Evolutionary conservation across 2,113 vertebrate genomes (phyloP).

Genomic region (Caloenas nicobarica): DNA sequence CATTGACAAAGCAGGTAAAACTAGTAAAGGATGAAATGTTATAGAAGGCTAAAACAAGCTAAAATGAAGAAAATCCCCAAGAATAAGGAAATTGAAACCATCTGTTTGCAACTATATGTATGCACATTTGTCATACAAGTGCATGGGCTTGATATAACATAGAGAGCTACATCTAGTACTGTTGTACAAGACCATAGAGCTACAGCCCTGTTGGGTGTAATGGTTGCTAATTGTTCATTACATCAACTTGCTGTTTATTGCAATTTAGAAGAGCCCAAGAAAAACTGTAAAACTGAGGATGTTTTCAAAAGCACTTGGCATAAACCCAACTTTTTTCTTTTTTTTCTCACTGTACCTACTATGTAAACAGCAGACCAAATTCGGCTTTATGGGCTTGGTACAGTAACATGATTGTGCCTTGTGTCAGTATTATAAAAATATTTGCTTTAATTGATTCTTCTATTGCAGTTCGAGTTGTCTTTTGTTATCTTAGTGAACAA

Average conservation of each 20-base stretch:
- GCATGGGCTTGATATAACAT: not conserved
- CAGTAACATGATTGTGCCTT: not conserved
- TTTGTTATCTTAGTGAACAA: not conserved
- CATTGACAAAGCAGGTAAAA: not conserved
- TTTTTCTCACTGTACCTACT: not conserved
- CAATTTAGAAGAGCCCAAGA: not conserved
- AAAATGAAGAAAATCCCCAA: not conserved
- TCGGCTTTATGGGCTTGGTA: not conserved
- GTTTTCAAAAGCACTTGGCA: not conserved
- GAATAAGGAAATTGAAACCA: not conserved
- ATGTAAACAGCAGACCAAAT: not conserved
- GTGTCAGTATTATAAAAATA: not conserved
- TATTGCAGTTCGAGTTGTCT: not conserved
- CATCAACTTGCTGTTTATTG: not conserved
- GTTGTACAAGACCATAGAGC: not conserved
- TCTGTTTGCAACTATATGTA: not conserved
- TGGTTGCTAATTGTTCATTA: not conserved
- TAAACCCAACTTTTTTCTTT: not conserved
- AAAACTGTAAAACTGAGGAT: not conserved
- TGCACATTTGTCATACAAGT: fast-evolving
- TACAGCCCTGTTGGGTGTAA: not conserved
- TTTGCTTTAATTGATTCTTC: not conserved
- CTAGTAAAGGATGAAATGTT: not conserved
- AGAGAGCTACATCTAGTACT: not conserved
- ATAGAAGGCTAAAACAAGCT: not conserved